phyloP scores from a whole-genome alignment of 1,140 invertebrate species.

The Drosophila lowei region DNA sequence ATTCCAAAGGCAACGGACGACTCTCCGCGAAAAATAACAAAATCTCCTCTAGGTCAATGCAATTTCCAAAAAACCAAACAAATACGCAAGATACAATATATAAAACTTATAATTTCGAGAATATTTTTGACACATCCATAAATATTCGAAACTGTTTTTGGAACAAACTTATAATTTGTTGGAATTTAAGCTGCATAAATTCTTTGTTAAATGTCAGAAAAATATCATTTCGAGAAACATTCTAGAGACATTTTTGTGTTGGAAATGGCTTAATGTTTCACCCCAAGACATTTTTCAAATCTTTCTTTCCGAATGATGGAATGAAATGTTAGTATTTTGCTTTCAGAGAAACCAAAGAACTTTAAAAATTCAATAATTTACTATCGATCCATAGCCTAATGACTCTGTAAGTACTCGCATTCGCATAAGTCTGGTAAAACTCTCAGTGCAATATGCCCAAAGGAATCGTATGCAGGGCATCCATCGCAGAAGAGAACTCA shows the following conservation, averaged over 20 bases:
- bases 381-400: background rate
- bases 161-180: constrained; percentile 51
- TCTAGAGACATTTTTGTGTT: constrained; percentile 22
- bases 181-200: constrained; percentile 43
- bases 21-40: constrained; percentile 25
- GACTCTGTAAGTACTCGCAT: background rate
- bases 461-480: constrained; percentile 61
- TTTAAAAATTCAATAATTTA: background rate
- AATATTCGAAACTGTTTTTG: constrained; percentile 44
- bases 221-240: constrained; percentile 33
- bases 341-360: too few species aligned
- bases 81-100: constrained; percentile 21
- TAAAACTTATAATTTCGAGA: constrained; percentile 8
- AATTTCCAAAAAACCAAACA: constrained; percentile 41
- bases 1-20: constrained; percentile 29
- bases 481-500: constrained; percentile 48
- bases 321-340: constrained; percentile 3
- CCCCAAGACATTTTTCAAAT: constrained; percentile 24
- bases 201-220: constrained; percentile 31
- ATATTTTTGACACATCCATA: constrained; percentile 39
- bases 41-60: constrained; percentile 51
- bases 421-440: background rate
- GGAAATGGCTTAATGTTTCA: constrained; percentile 22
- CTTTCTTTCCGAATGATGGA: background rate
- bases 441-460: constrained; percentile 56